These are phyloP conservation scores for Epicauta chinensis DNA, from an alignment of 1,140 invertebrate species.

Conservation along the genomic window DNA sequence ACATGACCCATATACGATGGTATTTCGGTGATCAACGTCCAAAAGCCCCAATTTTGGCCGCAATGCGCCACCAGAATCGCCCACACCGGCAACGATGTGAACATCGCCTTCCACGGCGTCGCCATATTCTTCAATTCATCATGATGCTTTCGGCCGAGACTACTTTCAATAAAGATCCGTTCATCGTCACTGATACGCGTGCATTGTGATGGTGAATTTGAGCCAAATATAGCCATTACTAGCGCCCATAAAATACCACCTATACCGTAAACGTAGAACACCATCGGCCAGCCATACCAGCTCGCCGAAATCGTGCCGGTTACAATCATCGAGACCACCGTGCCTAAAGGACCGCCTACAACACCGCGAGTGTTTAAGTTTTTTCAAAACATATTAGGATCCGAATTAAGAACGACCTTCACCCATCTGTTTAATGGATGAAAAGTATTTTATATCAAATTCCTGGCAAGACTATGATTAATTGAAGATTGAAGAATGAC, in stretches of 20 bases:
- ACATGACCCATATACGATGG: constrained; percentile 84
- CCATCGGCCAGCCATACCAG: constrained; percentile 64
- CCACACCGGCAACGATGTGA: constrained; percentile 74
- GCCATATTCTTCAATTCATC: constrained; percentile 19
- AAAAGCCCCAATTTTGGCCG: constrained; percentile 90
- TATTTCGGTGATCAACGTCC: constrained; percentile 84
- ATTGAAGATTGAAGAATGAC: no score
- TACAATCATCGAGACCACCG: constrained; percentile 63
- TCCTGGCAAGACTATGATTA: no score
- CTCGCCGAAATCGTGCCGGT: constrained; percentile 61
- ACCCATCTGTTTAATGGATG: no score
- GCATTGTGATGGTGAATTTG: constrained; percentile 58
- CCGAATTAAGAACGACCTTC: no score
- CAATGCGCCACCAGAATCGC: constrained; percentile 76
- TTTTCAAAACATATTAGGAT: no score
- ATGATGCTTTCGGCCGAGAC: constrained; percentile 17
- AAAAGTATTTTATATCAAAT: no score
- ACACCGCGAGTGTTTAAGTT: no score
- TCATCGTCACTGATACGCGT: constrained; percentile 55
- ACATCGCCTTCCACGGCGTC: constrained; percentile 71
- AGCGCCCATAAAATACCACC: constrained; percentile 55
- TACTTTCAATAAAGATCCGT: constrained; percentile 54
- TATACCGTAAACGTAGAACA: constrained; percentile 71
- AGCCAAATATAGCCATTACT: constrained; percentile 56
- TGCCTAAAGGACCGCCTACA: constrained; percentile 63